Evolutionary conservation across 1,140 invertebrate genomes (phyloP), one percentile per base, ranked within the genome.

Genomic region (Cardiocondyla obscurior): DNA sequence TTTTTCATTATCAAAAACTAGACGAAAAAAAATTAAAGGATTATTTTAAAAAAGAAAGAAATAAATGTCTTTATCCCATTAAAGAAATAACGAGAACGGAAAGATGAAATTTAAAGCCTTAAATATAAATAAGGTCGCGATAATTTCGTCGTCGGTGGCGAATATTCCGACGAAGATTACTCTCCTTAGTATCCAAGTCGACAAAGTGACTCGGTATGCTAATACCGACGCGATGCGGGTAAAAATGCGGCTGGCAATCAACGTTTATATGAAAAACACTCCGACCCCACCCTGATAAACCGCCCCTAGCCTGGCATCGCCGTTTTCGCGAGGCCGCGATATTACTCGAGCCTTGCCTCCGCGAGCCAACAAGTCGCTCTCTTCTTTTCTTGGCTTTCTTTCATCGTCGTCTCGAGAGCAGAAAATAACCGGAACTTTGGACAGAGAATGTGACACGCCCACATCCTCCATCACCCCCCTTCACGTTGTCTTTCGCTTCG

Each of bases 261-360:
- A 33, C 81, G 70, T 82, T 82, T 82, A 76, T 82, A 82, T 76
- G 81, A 82, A 82, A 82, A 76, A 82, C 70, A 82, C 65, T 51
- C 36, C 7, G 28, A 69, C 58, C 12, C 44, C 22, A 39, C 33
- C 19, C 55, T 22, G 39, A 60, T 25, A 69, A 67, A 53, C 58
- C 14, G 30, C 5, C 22, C n/a, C 25, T 57, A 25, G 33, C 44
- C 10, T n/a, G 14, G 19, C 33, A 51, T n/a, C 74, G 46, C 7
- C 73, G 33, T 33, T 53, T 33, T 33, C n/a, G 46, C 33, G 74
- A 65, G 36, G 22, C 36, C 46, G 74, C 74, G 44, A 67, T 77
- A 67, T 79, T 69, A 77, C 62, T 55, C 62, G 25, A 69, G 33
- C 55, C 60, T 53, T 49, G 39, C 42, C 33, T 53, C 51, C 14